Evolutionary conservation across 2,888 invertebrate genomes (phyloP).

Genomic region (Sarcophaga subvicina): DNA sequence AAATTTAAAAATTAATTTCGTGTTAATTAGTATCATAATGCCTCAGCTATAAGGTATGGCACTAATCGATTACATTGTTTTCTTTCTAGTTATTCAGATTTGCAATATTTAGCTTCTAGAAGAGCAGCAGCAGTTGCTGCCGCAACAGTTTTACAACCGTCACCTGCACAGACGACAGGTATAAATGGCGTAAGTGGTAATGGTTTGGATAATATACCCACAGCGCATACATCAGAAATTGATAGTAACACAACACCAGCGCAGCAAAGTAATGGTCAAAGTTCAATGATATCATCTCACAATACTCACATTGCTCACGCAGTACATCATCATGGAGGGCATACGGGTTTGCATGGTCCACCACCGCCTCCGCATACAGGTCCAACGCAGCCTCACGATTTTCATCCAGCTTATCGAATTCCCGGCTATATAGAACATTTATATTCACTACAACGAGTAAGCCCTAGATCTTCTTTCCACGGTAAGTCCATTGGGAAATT

Average conservation of each 20-base stretch:
- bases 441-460: conserved; percentile 87
- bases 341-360: conserved; percentile 31
- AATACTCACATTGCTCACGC: conserved; percentile 58
- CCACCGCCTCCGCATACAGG: conserved; percentile 67
- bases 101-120: conserved; percentile 82
- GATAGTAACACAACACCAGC: conserved; percentile 66
- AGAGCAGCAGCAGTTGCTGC: conserved; percentile 82
- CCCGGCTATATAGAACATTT: conserved; percentile 91
- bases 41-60: too few species aligned
- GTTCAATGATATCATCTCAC: conserved; percentile 35
- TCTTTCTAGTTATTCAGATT: conserved; percentile 79
- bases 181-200: conserved; percentile 60
- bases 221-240: conserved; percentile 57
- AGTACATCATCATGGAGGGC: conserved; percentile 52
- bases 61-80: not conserved
- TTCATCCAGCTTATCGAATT: conserved; percentile 88
- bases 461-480: conserved; percentile 87
- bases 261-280: conserved; percentile 28
- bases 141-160: conserved; percentile 81
- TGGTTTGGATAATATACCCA: conserved; percentile 8
- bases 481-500: conserved; percentile 82
- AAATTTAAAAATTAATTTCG: too few species aligned
- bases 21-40: too few species aligned
- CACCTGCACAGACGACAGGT: conserved; percentile 66
- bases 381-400: conserved; percentile 76